Conservation (phyloP, 2,113 vertebrate genomes). For the Antechinus flavipes region DNA sequence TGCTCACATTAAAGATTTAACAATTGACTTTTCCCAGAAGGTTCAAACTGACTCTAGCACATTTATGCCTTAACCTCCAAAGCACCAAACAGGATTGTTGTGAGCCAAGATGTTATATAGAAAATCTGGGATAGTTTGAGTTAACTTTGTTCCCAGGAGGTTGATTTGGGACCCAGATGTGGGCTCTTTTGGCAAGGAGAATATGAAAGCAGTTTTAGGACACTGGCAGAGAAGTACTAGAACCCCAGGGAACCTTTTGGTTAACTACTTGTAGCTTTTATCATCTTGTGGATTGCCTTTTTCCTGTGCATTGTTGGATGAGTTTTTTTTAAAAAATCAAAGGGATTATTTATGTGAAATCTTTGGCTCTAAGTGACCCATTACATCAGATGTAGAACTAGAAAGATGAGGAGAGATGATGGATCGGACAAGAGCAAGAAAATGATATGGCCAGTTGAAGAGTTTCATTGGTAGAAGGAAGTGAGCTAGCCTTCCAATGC, state of each 20-base stretch:
- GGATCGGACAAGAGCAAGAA: background rate
- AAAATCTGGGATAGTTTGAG: background rate
- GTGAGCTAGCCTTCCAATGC: background rate
- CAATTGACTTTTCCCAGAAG: background rate
- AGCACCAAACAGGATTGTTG: background rate
- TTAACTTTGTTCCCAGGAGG: background rate
- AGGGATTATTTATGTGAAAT: background rate
- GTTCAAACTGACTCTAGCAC: background rate
- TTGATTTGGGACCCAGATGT: background rate
- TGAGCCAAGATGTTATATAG: background rate
- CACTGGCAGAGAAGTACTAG: background rate
- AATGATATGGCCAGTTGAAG: background rate
- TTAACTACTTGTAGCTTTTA: background rate
- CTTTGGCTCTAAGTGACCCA: background rate
- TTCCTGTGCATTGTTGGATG: background rate
- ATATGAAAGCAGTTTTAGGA: background rate
- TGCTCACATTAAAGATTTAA: background rate
- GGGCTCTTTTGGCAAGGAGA: background rate
- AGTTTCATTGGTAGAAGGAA: background rate
- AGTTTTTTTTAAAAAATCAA: background rate
- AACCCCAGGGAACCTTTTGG: background rate
- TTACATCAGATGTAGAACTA: background rate
- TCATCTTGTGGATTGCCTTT: background rate
- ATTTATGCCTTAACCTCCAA: background rate
- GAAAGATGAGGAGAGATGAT: background rate